These are phyloP conservation scores for Formicarius rufipectus DNA, from an alignment of 2,113 vertebrate species.

Conservation along the genomic window DNA sequence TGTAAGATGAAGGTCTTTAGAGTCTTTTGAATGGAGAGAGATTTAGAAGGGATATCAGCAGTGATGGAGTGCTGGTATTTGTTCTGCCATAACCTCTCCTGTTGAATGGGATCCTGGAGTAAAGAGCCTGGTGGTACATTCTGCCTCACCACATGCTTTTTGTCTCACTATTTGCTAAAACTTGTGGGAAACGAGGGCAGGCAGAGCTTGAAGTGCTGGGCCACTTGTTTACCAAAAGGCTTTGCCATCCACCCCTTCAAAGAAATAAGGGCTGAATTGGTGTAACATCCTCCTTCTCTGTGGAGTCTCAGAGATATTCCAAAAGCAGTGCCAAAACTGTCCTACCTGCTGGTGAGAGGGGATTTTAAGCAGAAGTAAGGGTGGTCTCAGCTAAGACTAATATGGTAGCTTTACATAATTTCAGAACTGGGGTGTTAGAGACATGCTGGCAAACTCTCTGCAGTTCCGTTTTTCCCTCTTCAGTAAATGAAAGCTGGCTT, in stretches of 20 bases:
- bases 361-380: neutral
- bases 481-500: slow-evolving; percentile 1
- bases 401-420: neutral
- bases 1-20: neutral
- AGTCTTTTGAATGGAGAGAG: neutral
- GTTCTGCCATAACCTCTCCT: neutral
- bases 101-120: neutral
- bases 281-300: neutral
- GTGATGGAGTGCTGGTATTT: neutral
- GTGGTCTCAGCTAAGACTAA: neutral
- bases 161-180: slow-evolving; percentile 8
- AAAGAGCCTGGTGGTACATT: neutral
- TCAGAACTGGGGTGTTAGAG: neutral
- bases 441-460: neutral
- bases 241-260: neutral
- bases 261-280: neutral
- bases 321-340: neutral
- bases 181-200: neutral
- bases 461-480: neutral
- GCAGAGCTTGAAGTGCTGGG: neutral
- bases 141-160: neutral
- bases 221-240: neutral
- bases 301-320: neutral
- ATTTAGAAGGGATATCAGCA: neutral
- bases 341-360: neutral